These are phyloP conservation scores for Monomorium pharaonis DNA, from an alignment of 1,140 invertebrate genomes.

Conservation along the genomic window DNA sequence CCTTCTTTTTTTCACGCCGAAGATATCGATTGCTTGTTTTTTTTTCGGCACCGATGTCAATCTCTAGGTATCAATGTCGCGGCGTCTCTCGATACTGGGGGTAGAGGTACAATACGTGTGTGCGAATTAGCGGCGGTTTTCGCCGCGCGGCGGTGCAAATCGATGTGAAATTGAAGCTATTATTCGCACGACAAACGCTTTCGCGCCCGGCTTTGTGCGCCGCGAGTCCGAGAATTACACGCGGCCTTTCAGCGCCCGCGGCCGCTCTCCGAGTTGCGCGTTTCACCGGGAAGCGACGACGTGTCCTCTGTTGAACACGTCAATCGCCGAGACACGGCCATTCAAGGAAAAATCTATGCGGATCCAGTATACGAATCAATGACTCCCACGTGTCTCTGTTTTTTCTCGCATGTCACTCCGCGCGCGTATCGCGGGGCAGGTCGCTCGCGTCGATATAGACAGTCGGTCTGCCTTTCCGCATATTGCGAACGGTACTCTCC, in stretches of 20 bases:
- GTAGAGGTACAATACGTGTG: not conserved
- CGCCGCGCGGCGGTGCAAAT: conserved; percentile 27
- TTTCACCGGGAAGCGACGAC: conserved; percentile 50
- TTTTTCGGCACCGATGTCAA: not conserved
- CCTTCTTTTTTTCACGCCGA: not conserved
- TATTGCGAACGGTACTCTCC: not conserved
- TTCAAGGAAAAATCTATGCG: conserved; percentile 52
- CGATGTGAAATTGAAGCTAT: conserved; percentile 50
- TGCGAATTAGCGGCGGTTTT: conserved; percentile 31
- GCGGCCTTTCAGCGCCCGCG: conserved; percentile 27
- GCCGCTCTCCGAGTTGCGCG: conserved; percentile 26
- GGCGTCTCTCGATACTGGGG: not conserved
- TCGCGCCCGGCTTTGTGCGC: conserved; percentile 30
- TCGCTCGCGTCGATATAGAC: not conserved
- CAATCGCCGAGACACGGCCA: conserved; percentile 34
- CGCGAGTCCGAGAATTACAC: conserved; percentile 34
- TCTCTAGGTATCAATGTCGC: not conserved
- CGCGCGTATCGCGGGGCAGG: not conserved
- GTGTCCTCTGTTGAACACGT: conserved; percentile 42
- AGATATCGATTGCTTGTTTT: not conserved
- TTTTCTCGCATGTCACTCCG: conserved; percentile 35
- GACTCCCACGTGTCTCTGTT: conserved; percentile 55
- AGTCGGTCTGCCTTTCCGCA: conserved; percentile 13
- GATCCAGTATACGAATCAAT: conserved; percentile 49
- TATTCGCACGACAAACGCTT: conserved; percentile 46